A percentile compares a stretch with the other conserved stretches of the same genome.
phyloP scores from a whole-genome alignment of 2,888 invertebrate genomes.

The Netelia melanura region DNA sequence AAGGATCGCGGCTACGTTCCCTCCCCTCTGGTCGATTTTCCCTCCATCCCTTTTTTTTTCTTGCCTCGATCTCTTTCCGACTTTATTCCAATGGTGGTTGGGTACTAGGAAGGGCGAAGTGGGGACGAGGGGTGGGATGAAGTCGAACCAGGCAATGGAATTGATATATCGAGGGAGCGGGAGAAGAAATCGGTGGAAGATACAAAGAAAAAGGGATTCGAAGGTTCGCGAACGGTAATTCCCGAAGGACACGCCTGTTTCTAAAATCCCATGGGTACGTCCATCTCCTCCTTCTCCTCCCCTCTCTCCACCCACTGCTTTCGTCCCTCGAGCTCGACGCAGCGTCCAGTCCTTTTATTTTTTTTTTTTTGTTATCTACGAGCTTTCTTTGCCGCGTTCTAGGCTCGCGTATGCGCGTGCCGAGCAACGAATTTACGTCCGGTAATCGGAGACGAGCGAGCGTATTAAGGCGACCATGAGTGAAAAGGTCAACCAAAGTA shows the following conservation, averaged over 20 bases:
- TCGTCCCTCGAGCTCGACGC: too few species aligned
- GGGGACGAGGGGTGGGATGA: neutral
- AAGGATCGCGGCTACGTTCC: slow-evolving; percentile 48
- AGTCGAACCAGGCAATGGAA: slow-evolving; percentile 65
- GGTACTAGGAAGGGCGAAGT: too few species aligned
- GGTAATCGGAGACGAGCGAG: neutral
- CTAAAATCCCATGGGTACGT: slow-evolving; percentile 41
- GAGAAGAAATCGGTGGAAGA: slow-evolving; percentile 56
- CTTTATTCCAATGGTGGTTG: slow-evolving; percentile 23
- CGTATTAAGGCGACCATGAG: slow-evolving; percentile 32
- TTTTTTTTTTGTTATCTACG: neutral
- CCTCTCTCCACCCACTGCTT: too few species aligned
- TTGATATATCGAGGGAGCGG: slow-evolving; percentile 77
- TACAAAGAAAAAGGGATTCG: slow-evolving; percentile 51
- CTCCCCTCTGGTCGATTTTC: slow-evolving; percentile 25
- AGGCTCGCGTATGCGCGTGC: slow-evolving; percentile 18
- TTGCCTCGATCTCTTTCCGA: slow-evolving; percentile 33
- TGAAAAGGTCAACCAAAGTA: slow-evolving; percentile 59
- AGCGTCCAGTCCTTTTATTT: neutral
- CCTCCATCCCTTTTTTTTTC: neutral
- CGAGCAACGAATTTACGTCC: neutral
- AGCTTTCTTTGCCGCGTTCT: slow-evolving; percentile 15
- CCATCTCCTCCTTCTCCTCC: slow-evolving; percentile 1
- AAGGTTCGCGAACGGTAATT: slow-evolving; percentile 51
- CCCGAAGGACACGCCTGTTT: slow-evolving; percentile 64